Evolutionary conservation across 2,797 vertebrate species (phyloP).

Genomic region (Sciaenops ocellatus): DNA sequence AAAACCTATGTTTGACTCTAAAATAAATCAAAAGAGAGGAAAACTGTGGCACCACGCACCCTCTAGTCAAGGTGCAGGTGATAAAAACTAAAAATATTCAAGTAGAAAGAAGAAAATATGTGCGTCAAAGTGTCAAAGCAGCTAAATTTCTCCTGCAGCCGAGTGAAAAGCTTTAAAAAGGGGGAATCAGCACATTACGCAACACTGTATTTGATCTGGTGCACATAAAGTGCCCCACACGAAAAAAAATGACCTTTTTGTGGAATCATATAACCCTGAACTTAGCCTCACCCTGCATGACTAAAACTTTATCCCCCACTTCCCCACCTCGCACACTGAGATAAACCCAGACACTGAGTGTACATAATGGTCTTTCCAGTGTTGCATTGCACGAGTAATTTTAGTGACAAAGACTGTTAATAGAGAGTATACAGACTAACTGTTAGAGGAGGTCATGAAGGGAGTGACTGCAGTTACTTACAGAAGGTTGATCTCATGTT

Average conservation of each 20-base stretch:
- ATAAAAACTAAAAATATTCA: neutral
- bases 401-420: neutral
- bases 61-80: neutral
- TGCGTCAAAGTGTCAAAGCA: neutral
- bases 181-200: neutral
- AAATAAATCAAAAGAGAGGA: neutral
- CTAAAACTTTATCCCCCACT: constrained; percentile 5
- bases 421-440: no score
- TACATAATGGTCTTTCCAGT: neutral
- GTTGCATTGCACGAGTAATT: neutral
- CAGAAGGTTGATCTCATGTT: neutral
- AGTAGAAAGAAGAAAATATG: neutral
- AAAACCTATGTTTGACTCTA: neutral
- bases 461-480: neutral
- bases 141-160: neutral
- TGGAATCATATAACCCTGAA: constrained; percentile 22
- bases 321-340: neutral
- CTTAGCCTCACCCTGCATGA: neutral
- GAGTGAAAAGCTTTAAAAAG: neutral
- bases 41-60: neutral
- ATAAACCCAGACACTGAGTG: neutral
- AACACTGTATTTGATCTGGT: constrained; percentile 41
- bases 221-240: neutral
- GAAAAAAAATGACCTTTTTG: neutral
- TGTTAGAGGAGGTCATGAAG: neutral